Evolutionary conservation across 1,140 invertebrate genomes (phyloP).

Genomic region (Vanessa atalanta): DNA sequence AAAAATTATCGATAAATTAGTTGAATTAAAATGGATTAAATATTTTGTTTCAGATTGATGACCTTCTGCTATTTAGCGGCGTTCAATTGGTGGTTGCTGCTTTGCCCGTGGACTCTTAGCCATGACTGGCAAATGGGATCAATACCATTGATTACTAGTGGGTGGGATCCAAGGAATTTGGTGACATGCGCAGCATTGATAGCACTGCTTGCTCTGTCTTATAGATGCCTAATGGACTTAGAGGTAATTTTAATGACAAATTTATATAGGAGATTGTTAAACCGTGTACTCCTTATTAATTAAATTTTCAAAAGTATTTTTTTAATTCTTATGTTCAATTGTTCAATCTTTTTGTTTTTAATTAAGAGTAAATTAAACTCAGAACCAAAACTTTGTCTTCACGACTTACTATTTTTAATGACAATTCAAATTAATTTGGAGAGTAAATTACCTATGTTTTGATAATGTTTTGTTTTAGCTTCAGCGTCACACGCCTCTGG

Average conservation of each 20-base stretch:
- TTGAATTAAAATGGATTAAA: background rate
- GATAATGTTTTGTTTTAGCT: conserved; percentile 44
- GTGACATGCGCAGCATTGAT: conserved; percentile 86
- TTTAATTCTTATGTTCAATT: no score
- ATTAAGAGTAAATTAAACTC: no score
- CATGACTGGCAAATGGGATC: conserved; percentile 95
- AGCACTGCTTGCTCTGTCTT: conserved; percentile 81
- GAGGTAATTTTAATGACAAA: conserved; percentile 78
- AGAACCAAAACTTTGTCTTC: no score
- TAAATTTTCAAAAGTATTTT: no score
- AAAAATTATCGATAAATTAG: no score
- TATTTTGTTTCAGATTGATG: conserved; percentile 71
- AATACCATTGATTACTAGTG: conserved; percentile 86
- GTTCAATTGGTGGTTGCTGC: conserved; percentile 89
- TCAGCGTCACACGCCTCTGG: conserved; percentile 82
- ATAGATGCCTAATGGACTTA: conserved; percentile 84
- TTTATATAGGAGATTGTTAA: no score
- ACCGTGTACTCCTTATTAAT: no score
- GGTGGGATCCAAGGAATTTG: conserved; percentile 86
- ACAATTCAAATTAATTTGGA: no score
- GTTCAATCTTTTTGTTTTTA: no score
- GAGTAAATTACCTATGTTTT: background rate
- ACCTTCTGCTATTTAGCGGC: conserved; percentile 91
- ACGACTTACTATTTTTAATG: no score
- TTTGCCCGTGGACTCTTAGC: conserved; percentile 88